Percentiles rank a stretch among this genome's conserved stretches.
phyloP scores from a whole-genome alignment of 2,888 invertebrate genomes.

The Pseudolycoriella hygida region DNA sequence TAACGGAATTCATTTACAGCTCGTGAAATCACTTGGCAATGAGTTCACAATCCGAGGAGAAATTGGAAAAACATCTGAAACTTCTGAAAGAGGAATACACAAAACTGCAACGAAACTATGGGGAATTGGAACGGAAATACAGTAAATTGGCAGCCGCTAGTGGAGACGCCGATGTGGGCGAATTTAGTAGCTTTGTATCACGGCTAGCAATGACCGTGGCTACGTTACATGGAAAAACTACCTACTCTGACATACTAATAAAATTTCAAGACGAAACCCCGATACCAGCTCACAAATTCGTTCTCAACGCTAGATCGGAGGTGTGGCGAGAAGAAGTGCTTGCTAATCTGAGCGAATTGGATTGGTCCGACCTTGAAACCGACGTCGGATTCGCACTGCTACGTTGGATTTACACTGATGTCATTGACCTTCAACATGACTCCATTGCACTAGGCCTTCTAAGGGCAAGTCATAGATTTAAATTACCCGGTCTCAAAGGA shows the following conservation, averaged over 20 bases:
- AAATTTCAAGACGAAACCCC: slow-evolving; percentile 40
- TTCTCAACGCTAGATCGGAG: slow-evolving; percentile 72
- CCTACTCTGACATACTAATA: slow-evolving; percentile 68
- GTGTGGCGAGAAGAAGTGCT: slow-evolving; percentile 67
- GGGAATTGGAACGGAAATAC: slow-evolving; percentile 63
- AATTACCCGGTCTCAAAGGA: slow-evolving; percentile 47
- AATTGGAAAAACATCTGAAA: slow-evolving; percentile 68
- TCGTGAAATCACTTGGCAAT: too few species aligned
- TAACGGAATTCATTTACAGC: too few species aligned
- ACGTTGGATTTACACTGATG: slow-evolving; percentile 85
- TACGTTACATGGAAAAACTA: slow-evolving; percentile 61
- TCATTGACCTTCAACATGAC: slow-evolving; percentile 56
- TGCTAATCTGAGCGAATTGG: slow-evolving; percentile 45
- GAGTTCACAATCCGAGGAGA: slow-evolving; percentile 24
- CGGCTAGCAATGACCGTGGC: slow-evolving; percentile 64
- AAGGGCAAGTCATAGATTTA: slow-evolving; percentile 63
- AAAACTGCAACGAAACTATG: slow-evolving; percentile 64
- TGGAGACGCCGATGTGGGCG: slow-evolving; percentile 35
- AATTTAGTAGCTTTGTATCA: slow-evolving; percentile 61
- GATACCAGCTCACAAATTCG: slow-evolving; percentile 79
- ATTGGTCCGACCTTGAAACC: slow-evolving; percentile 62
- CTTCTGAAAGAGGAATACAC: slow-evolving; percentile 82
- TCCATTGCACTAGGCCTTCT: slow-evolving; percentile 62
- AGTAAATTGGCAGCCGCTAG: slow-evolving; percentile 55
- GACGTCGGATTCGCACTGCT: slow-evolving; percentile 63